phyloP scores from a whole-genome alignment of 53 echinoderm and acorn worm genomes.

The Apostichopus leukothele region DNA sequence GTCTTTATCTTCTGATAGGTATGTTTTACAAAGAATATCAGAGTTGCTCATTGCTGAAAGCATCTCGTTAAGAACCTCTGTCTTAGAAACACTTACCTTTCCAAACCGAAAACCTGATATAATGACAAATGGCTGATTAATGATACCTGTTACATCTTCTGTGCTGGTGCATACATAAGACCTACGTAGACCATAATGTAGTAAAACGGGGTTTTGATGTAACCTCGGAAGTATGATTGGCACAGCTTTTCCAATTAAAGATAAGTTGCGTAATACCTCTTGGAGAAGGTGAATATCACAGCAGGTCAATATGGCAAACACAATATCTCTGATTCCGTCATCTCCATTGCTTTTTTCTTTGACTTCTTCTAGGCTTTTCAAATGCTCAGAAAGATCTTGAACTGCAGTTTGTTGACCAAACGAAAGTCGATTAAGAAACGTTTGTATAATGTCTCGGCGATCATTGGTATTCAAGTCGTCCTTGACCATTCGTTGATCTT shows the following conservation, averaged over 20 bases:
- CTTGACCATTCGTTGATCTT: conserved; percentile 19
- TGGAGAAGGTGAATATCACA: conserved; percentile 18
- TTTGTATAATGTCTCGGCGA: background rate
- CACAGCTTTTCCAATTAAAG: background rate
- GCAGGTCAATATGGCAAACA: conserved; percentile 8
- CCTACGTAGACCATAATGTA: conserved; percentile 1
- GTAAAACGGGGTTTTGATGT: background rate
- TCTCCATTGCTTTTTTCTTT: too few species aligned
- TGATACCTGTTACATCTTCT: background rate
- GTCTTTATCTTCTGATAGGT: background rate
- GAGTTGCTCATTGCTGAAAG: background rate
- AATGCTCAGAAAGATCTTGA: too few species aligned
- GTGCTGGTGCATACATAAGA: background rate
- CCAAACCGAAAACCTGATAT: conserved; percentile 16
- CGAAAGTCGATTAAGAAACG: background rate
- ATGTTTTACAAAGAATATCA: background rate
- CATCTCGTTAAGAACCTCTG: background rate
- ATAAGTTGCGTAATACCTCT: conserved; percentile 15
- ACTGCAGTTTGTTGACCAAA: too few species aligned
- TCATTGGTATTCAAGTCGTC: background rate
- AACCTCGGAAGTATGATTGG: background rate
- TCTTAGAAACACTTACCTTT: background rate
- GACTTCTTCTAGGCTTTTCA: background rate
- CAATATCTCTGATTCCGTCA: conserved; percentile 8
- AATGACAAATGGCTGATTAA: background rate